phyloP scores from a whole-genome alignment of 2,113 vertebrate genomes.

The Pachycephala philippinensis region DNA sequence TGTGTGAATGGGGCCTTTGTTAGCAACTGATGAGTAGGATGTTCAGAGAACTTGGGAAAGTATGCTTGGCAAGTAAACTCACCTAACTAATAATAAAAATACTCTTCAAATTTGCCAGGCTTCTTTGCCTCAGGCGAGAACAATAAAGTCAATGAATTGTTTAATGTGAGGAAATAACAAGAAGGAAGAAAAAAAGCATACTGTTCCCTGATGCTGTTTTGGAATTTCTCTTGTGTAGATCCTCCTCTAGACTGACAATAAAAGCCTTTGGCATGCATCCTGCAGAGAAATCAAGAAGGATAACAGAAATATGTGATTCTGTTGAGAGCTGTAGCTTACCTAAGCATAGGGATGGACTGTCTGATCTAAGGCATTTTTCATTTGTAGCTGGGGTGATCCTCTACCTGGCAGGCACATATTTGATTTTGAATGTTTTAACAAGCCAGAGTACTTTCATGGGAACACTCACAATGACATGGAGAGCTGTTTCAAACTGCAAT shows the following conservation, averaged over 20 bases:
- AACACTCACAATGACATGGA: background rate
- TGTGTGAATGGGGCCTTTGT: slow-evolving; percentile 43
- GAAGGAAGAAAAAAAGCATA: background rate
- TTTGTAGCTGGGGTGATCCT: background rate
- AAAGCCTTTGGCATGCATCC: background rate
- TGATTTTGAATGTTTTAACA: background rate
- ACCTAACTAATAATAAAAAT: slow-evolving; percentile 55
- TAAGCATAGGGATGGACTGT: background rate
- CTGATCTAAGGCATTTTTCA: slow-evolving; percentile 11
- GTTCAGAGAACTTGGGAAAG: slow-evolving; percentile 54
- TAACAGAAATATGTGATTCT: background rate
- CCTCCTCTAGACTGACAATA: background rate
- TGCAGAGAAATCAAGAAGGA: background rate
- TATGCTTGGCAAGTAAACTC: slow-evolving; percentile 52
- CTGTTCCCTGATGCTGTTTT: slow-evolving; percentile 4
- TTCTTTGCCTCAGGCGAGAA: background rate
- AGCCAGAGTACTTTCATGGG: slow-evolving; percentile 1
- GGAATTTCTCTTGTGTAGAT: slow-evolving; percentile 6
- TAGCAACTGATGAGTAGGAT: slow-evolving; percentile 2
- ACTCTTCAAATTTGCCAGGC: slow-evolving; percentile 38
- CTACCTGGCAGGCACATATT: background rate
- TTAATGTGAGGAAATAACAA: slow-evolving; percentile 54
- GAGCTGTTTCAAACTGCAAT: background rate
- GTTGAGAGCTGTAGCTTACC: background rate
- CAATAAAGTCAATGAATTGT: slow-evolving; percentile 60